A percentile compares a stretch with the other conserved stretches of the same genome.
These are phyloP conservation scores for Salvelinus alpinus DNA, from an alignment of 2,113 vertebrate genomes.

Conservation along the genomic window DNA sequence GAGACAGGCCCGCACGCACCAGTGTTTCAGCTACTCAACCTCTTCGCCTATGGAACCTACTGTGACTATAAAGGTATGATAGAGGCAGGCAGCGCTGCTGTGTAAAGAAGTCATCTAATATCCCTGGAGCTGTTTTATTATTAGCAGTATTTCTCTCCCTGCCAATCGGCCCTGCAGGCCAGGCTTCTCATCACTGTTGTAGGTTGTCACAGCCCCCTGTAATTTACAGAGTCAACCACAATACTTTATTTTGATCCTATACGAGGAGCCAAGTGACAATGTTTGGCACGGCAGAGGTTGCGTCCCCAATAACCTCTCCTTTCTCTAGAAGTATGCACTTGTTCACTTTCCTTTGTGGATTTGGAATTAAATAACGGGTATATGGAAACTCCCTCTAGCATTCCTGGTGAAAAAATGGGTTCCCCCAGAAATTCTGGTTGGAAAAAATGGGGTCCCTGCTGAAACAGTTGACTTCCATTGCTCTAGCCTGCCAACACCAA, in stretches of 20 bases:
- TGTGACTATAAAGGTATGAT: slow-evolving; percentile 89
- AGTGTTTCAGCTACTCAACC: slow-evolving; percentile 89
- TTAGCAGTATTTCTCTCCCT: slow-evolving; percentile 43
- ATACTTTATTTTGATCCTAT: not conserved
- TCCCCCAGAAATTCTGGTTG: too few relatives aligned
- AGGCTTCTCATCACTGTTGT: not conserved
- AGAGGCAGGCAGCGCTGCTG: slow-evolving; percentile 33
- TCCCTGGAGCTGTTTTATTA: slow-evolving; percentile 50
- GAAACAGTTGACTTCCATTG: too few relatives aligned
- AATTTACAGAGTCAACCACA: not conserved
- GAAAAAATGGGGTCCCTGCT: too few relatives aligned
- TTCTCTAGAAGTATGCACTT: too few relatives aligned
- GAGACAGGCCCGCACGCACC: slow-evolving; percentile 90
- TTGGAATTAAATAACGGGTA: too few relatives aligned
- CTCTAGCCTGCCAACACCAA: too few relatives aligned
- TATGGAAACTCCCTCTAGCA: too few relatives aligned
- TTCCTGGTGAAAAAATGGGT: too few relatives aligned
- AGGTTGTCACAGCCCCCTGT: not conserved
- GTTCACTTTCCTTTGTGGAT: too few relatives aligned
- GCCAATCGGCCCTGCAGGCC: not conserved
- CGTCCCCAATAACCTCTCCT: too few relatives aligned
- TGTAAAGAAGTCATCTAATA: slow-evolving; percentile 63
- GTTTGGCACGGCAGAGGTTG: too few relatives aligned
- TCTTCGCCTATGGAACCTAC: slow-evolving; percentile 95
- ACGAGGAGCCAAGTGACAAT: not conserved